Conservation (phyloP, 2,797 vertebrate species). For the Salarias fasciatus region DNA sequence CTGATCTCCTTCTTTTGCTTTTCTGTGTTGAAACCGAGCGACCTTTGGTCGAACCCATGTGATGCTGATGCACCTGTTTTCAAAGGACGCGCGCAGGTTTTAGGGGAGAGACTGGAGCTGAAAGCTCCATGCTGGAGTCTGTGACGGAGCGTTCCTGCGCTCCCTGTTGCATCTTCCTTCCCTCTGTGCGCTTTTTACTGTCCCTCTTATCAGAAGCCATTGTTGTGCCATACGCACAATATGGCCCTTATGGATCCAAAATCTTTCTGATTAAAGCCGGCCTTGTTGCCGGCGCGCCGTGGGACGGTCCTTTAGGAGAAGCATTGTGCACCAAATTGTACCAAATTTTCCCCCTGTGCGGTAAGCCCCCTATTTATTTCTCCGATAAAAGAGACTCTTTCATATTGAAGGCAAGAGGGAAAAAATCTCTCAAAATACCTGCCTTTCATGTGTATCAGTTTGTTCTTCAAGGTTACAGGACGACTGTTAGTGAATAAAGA, state of each 20-base stretch:
- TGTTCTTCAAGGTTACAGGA: constrained; percentile 64
- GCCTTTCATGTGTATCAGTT: constrained; percentile 60
- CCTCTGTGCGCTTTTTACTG: constrained; percentile 35
- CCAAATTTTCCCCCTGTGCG: constrained; percentile 43
- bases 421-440: constrained; percentile 51
- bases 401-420: constrained; percentile 43
- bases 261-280: constrained; percentile 56
- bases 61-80: not conserved
- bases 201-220: constrained; percentile 26
- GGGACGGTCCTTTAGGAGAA: constrained; percentile 50
- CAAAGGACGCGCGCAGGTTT: not conserved
- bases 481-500: constrained; percentile 53
- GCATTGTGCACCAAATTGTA: constrained; percentile 49
- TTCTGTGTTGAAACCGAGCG: not conserved
- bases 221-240: constrained; percentile 47
- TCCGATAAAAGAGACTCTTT: constrained; percentile 58
- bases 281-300: constrained; percentile 51
- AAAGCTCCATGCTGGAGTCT: constrained; percentile 13
- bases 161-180: constrained; percentile 32
- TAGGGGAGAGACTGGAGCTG: not conserved
- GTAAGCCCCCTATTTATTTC: constrained; percentile 48
- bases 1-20: not conserved
- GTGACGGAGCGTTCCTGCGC: constrained; percentile 18
- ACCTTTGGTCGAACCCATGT: constrained; percentile 14
- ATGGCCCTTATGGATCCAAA: constrained; percentile 50